A percentile compares a stretch with the other conserved stretches of the same genome.
phyloP scores from a whole-genome alignment of 2,797 vertebrate species.

The Hydrocynus forskahlii region DNA sequence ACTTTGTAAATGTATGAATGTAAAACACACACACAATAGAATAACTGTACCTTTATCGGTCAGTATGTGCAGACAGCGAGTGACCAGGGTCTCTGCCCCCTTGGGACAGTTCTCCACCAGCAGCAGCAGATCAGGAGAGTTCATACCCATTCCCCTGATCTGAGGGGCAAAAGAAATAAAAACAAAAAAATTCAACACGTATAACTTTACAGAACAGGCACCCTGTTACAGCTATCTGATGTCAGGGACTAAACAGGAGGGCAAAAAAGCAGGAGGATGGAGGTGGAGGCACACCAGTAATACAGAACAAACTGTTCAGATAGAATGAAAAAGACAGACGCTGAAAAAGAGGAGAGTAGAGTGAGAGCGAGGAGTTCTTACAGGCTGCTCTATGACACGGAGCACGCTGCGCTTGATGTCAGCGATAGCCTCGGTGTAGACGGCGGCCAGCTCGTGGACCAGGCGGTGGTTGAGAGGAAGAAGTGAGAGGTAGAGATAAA shows the following conservation, averaged over 20 bases:
- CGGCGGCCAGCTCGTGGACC: slow-evolving; percentile 91
- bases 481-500: slow-evolving; percentile 92
- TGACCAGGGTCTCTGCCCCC: slow-evolving; percentile 92
- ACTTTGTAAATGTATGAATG: no score
- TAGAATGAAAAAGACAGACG: neutral
- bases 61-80: slow-evolving; percentile 92
- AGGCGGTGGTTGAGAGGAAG: slow-evolving; percentile 93
- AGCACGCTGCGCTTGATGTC: slow-evolving; percentile 96
- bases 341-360: neutral
- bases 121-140: slow-evolving; percentile 90
- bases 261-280: neutral
- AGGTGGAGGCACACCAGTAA: neutral
- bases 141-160: slow-evolving; percentile 98
- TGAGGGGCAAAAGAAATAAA: slow-evolving; percentile 51
- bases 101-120: slow-evolving; percentile 96
- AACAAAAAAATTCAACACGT: neutral
- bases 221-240: no score
- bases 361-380: slow-evolving; percentile 66
- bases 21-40: neutral
- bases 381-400: slow-evolving; percentile 92
- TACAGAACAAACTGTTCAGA: neutral
- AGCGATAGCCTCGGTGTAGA: slow-evolving; percentile 95
- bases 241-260: neutral
- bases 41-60: slow-evolving; percentile 88
- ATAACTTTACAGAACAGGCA: no score